A percentile compares a stretch with the other conserved stretches of the same genome.
These are phyloP conservation scores for Elymnias hypermnestra DNA, from an alignment of 1,140 invertebrate genomes.

Conservation along the genomic window DNA sequence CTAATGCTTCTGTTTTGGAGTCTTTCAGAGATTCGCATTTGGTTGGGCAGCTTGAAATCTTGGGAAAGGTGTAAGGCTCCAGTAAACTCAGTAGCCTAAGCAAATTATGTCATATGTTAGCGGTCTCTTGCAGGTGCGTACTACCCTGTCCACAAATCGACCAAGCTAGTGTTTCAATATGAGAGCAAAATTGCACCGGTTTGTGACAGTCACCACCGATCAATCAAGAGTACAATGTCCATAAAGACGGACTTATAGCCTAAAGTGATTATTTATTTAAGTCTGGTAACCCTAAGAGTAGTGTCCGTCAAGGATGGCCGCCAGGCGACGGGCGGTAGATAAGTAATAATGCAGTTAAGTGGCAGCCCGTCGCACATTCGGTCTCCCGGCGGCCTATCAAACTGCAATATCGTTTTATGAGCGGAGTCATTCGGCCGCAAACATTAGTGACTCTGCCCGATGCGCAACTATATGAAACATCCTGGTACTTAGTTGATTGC, in stretches of 20 bases:
- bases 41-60: no score
- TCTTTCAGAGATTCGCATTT: no score
- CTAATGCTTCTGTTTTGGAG: no score
- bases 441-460: constrained; percentile 29
- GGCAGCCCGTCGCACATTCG: constrained; percentile 28
- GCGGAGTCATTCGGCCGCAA: constrained; percentile 31
- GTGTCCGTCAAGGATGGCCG: constrained; percentile 16
- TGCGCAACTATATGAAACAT: constrained; percentile 19
- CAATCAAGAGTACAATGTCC: no score
- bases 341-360: constrained; percentile 43
- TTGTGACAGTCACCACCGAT: no score
- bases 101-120: no score
- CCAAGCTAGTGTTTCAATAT: no score
- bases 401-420: constrained; percentile 45
- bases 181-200: no score
- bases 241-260: not conserved
- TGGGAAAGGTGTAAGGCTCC: no score
- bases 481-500: constrained; percentile 18
- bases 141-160: no score
- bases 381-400: constrained; percentile 38
- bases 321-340: constrained; percentile 26
- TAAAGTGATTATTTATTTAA: not conserved
- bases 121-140: no score
- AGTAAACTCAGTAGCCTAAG: no score
- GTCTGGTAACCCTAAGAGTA: not conserved